phyloP scores from a whole-genome alignment of 1,140 invertebrate genomes.

The Stenopsyche tienmushanensis region DNA sequence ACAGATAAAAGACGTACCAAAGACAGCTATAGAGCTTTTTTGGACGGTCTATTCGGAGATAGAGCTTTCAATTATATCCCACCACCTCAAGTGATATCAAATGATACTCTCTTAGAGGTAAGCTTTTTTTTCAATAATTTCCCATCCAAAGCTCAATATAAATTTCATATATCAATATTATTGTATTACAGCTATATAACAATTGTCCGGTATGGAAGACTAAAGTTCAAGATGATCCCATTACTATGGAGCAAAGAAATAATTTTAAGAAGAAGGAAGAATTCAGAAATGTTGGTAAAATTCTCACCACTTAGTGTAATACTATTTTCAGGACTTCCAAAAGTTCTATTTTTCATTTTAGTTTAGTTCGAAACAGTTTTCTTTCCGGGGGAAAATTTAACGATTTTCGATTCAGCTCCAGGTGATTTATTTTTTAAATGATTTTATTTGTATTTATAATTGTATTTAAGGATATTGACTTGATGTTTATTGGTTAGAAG shows the following conservation, averaged over 20 bases:
- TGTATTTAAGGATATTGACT: too few species aligned
- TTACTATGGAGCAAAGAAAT: conserved; percentile 58
- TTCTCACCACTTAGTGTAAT: too few species aligned
- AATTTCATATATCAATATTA: conserved; percentile 27
- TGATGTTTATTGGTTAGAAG: too few species aligned
- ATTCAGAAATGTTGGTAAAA: conserved; percentile 51
- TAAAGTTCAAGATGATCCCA: conserved; percentile 62
- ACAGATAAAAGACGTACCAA: conserved; percentile 61
- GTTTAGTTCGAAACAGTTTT: too few species aligned
- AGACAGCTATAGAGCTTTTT: conserved; percentile 62
- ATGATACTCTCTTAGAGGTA: conserved; percentile 36
- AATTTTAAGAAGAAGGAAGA: conserved; percentile 61
- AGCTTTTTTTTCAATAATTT: background rate
- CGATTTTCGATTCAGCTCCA: too few species aligned
- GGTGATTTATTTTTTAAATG: too few species aligned
- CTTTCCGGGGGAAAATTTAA: too few species aligned
- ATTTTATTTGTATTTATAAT: too few species aligned
- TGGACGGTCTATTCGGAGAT: conserved; percentile 60
- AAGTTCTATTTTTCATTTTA: too few species aligned
- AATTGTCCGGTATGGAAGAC: conserved; percentile 48
- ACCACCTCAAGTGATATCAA: conserved; percentile 21
- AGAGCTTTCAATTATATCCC: conserved; percentile 42
- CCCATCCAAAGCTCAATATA: background rate
- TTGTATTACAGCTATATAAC: conserved; percentile 49
- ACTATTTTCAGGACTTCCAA: too few species aligned